Conservation (phyloP, 2,888 invertebrate species). For the Rotaria macrura region DNA sequence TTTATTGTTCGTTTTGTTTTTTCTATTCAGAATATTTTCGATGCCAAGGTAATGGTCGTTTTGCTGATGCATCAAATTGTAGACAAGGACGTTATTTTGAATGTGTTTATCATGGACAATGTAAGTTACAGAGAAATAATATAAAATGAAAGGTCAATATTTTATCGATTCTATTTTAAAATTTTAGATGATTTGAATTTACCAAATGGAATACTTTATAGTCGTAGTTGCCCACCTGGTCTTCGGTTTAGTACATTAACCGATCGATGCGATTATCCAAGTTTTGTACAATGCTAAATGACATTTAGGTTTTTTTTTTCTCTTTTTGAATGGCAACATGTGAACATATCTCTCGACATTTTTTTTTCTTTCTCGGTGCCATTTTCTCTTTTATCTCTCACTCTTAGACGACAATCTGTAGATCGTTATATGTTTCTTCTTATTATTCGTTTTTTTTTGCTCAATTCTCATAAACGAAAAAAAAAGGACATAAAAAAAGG, state of each 20-base stretch:
- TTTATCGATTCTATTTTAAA: too few species aligned
- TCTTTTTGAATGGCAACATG: neutral
- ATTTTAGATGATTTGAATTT: conserved; percentile 24
- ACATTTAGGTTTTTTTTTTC: neutral
- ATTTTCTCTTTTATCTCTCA: neutral
- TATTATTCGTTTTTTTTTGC: conserved; percentile 1
- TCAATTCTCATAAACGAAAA: neutral
- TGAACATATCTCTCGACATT: neutral
- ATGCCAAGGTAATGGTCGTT: conserved; percentile 29
- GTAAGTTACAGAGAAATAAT: neutral
- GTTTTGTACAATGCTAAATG: conserved; percentile 26
- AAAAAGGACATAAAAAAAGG: neutral
- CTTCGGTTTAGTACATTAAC: conserved; percentile 24
- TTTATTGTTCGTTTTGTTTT: neutral
- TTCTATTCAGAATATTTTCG: conserved; percentile 26
- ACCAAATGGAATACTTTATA: conserved; percentile 31
- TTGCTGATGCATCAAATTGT: conserved; percentile 29
- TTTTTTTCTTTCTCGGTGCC: neutral
- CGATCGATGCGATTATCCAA: conserved; percentile 33
- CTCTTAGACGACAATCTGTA: neutral
- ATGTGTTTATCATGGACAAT: conserved; percentile 34
- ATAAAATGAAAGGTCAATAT: too few species aligned
- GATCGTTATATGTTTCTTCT: neutral
- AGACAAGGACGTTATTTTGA: conserved; percentile 30
- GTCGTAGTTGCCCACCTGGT: conserved; percentile 31